These are phyloP conservation scores for Globodera rostochiensis DNA, from an alignment of 1,140 invertebrate species.

Conservation along the genomic window DNA sequence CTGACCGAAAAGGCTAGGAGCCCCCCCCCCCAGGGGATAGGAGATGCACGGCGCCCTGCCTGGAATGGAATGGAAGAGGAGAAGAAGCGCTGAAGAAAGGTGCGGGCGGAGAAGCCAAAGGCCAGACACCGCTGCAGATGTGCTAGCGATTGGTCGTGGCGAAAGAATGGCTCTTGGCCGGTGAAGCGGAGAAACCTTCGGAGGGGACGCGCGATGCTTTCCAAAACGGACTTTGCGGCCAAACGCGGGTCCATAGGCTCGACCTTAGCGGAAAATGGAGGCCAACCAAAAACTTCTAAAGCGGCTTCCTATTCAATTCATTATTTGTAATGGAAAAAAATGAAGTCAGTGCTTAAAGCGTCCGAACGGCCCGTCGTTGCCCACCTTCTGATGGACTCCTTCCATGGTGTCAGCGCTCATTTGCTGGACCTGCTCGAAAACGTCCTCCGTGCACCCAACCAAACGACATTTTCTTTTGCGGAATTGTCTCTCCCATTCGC, in stretches of 20 bases:
- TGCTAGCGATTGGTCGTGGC: conserved; percentile 18
- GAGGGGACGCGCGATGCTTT: conserved; percentile 41
- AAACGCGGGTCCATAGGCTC: conserved; percentile 38
- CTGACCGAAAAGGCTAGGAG: too few relatives aligned
- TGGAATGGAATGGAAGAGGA: conserved; percentile 12
- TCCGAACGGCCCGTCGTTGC: background rate
- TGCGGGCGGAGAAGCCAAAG: conserved; percentile 49
- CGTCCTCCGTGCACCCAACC: conserved; percentile 47
- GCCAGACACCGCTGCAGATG: conserved; percentile 47
- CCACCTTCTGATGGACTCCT: conserved; percentile 2
- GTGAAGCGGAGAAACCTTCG: conserved; percentile 42
- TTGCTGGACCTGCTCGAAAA: conserved; percentile 47
- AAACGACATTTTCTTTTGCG: conserved; percentile 49
- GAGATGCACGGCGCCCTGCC: background rate
- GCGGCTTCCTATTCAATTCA: too few relatives aligned
- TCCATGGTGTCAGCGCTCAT: conserved; percentile 30
- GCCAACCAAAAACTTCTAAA: background rate
- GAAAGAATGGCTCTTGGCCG: conserved; percentile 26
- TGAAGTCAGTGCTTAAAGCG: too few relatives aligned
- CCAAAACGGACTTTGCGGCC: conserved; percentile 43
- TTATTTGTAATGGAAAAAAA: too few relatives aligned
- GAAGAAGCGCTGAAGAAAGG: conserved; percentile 51
- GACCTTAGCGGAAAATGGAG: conserved; percentile 29
- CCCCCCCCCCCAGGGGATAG: too few relatives aligned
- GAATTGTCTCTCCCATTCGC: conserved; percentile 41